Evolutionary conservation across 1,140 invertebrate species (phyloP), one percentile per base, ranked within the genome.

Genomic region (Apocrypta bakeri): DNA sequence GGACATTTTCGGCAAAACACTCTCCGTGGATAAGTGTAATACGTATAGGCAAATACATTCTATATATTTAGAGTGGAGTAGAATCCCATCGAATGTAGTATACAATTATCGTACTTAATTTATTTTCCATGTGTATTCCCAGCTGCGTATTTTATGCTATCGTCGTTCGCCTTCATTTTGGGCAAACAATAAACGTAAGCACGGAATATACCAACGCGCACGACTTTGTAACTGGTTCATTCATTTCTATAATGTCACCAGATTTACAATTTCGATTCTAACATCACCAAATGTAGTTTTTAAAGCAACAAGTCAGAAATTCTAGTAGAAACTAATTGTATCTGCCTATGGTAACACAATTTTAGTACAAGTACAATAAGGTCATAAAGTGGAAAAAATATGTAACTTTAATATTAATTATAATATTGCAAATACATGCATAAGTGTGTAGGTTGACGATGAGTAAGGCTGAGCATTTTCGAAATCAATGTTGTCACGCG

Each of bases 81-180:
- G 48, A 81, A n/a, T 73, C 71, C 69, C 71, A 42, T 31, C 48
- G 71, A 64, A 74, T 74, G 71, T 81, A 81, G 79, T 74, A 73
- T 73, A 73, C 42, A 56, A 48, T 80, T 31, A 9, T 25, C 29
- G 83, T 79, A 84, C 79, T 84, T 79, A 83, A 83, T 83, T 83
- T 74, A 74, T 79, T 79, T 69, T 79, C 74, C 48, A n/a, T 9
- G 63, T 78, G 17, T 78, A 61, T 77, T 69, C 61, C 48, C 31
- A 12, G 40, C 66, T 79, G 63, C 68, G 75, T 27, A 9, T 27
- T 25, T 63, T 1, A 2, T 81, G 73, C 64, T 81, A 77, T 25
- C 56, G 42, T 3, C 0, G 7, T 64, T 29, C 8, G 27, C 27
- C 24, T 17, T 29, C 6, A 64, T 48, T 17, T 48, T 27, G 8